A percentile compares a stretch with the other conserved stretches of the same genome.
phyloP scores from a whole-genome alignment of 53 echinoderm and acorn worm species.

The Patiria pectinifera region DNA sequence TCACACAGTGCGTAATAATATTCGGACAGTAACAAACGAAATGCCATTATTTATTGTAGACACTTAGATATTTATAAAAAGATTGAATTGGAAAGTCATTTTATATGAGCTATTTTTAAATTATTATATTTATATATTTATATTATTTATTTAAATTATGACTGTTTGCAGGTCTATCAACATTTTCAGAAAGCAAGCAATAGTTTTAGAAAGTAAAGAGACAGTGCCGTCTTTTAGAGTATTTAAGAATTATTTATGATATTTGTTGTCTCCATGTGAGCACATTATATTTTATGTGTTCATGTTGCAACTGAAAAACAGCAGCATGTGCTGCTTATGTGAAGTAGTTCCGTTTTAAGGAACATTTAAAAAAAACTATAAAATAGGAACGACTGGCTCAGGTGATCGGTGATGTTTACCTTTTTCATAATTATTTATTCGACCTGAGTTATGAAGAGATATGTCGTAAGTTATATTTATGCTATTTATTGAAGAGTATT shows the following conservation, averaged over 20 bases:
- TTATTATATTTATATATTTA: not conserved
- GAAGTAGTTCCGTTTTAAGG: conserved; percentile 35
- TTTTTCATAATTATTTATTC: not conserved
- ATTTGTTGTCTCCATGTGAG: not conserved
- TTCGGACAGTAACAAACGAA: not conserved
- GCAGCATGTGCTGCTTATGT: conserved; percentile 13
- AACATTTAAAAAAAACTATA: not conserved
- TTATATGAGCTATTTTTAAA: not conserved
- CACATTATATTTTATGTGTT: not conserved
- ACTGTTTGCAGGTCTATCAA: not conserved
- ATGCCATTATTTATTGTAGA: not conserved
- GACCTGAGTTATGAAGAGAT: not conserved
- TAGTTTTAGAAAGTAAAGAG: not conserved
- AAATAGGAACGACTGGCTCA: not conserved
- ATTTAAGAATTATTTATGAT: not conserved
- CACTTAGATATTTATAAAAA: not conserved
- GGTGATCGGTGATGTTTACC: not conserved
- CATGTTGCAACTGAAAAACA: not conserved
- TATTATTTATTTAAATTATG: not conserved
- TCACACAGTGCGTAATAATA: not conserved
- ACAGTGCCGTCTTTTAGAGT: not conserved
- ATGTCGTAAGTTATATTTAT: not conserved
- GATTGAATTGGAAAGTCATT: not conserved
- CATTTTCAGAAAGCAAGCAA: not conserved
- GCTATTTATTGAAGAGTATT: not conserved